phyloP scores from a whole-genome alignment of 2,797 vertebrate genomes.

The Girardinus metallicus region DNA sequence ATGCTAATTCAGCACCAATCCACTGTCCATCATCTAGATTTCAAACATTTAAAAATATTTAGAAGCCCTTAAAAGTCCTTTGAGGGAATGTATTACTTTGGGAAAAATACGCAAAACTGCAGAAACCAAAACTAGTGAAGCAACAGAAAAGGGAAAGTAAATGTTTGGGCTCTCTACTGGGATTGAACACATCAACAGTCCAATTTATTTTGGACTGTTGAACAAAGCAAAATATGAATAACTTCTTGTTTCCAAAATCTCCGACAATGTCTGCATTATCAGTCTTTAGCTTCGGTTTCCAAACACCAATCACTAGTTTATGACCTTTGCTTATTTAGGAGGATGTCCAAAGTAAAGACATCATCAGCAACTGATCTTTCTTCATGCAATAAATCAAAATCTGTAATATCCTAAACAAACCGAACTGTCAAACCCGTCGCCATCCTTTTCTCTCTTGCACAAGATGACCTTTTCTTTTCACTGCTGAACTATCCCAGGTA shows the following conservation, averaged over 20 bases:
- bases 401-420: conserved; percentile 72
- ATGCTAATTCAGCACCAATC: not conserved
- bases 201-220: not conserved
- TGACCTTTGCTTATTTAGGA: conserved; percentile 44
- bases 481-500: conserved; percentile 74
- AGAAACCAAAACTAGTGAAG: not conserved
- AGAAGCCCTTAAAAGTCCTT: not conserved
- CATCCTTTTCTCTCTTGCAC: conserved; percentile 42
- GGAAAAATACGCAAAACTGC: not conserved
- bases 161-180: not conserved
- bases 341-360: conserved; percentile 39
- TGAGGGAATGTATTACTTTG: not conserved
- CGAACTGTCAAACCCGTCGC: conserved; percentile 62
- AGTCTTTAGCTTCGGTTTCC: not conserved
- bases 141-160: not conserved
- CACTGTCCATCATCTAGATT: not conserved
- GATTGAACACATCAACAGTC: not conserved
- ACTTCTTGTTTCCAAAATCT: not conserved
- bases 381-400: conserved; percentile 62
- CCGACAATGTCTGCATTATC: not conserved
- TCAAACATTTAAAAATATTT: not conserved
- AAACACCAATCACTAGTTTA: conserved; percentile 26
- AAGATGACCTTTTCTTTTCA: conserved; percentile 79
- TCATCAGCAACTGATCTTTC: conserved; percentile 59
- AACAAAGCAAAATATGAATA: not conserved